Conservation (phyloP, 1,140 invertebrate species). For the Cherax quadricarinatus region DNA sequence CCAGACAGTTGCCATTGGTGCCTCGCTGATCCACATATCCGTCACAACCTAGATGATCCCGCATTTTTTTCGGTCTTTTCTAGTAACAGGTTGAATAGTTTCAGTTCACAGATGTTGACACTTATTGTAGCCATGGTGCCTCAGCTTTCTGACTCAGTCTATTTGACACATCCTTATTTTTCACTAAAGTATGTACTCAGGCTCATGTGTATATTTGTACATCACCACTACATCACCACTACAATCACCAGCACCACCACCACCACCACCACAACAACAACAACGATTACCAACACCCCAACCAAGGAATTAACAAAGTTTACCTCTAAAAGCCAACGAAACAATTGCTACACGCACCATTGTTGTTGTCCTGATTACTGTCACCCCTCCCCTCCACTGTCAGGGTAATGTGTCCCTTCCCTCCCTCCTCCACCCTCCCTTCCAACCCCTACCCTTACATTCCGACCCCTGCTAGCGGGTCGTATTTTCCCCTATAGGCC, state of each 20-base stretch:
- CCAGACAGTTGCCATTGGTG: no score
- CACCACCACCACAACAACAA: background rate
- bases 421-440: background rate
- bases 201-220: no score
- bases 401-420: background rate
- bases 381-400: background rate
- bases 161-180: no score
- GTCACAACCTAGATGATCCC: no score
- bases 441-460: background rate
- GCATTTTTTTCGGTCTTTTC: no score
- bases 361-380: background rate
- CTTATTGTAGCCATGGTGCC: no score
- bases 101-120: no score
- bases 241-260: background rate
- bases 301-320: constrained; percentile 11
- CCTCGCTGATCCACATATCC: no score
- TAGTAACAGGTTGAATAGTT: no score
- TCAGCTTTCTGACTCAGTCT: no score
- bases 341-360: background rate
- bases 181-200: no score
- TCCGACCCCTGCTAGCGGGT: background rate
- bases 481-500: no score
- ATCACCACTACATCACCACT: background rate
- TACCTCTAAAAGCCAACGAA: constrained; percentile 9
- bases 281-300: background rate